Percentiles rank a stretch among this genome's conserved stretches.
Conservation (phyloP, 2,797 vertebrate genomes). For the Trichosurus vulpecula region DNA sequence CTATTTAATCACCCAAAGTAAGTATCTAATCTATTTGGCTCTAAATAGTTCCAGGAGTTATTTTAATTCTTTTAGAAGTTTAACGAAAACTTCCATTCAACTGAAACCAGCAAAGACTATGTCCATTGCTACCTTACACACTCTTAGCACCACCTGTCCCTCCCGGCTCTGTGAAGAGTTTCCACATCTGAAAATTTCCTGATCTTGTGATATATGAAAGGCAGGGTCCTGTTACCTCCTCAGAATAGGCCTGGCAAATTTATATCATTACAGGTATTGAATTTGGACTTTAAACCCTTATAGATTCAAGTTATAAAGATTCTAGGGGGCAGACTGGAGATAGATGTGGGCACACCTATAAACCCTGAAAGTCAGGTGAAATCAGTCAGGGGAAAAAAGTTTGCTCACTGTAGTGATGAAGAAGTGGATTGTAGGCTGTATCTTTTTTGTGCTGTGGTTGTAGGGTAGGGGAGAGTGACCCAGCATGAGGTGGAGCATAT, state of each 20-base stretch:
- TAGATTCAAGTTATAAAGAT: background rate
- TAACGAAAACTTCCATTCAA: background rate
- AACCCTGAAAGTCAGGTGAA: background rate
- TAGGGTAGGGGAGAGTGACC: background rate
- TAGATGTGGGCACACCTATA: background rate
- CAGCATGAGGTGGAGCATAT: background rate
- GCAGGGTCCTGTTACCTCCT: background rate
- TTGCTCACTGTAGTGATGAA: background rate
- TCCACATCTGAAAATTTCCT: background rate
- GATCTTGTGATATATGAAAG: background rate
- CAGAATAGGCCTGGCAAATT: background rate
- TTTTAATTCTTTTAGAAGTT: constrained; percentile 24
- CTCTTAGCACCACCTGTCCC: background rate
- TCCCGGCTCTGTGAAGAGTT: background rate
- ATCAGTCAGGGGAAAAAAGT: background rate
- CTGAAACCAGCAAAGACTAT: background rate
- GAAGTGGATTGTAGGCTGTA: background rate
- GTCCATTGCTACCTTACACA: background rate
- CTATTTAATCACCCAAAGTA: constrained; percentile 1
- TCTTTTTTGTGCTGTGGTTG: background rate
- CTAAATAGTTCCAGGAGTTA: constrained; percentile 34
- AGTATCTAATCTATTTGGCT: constrained; percentile 23
- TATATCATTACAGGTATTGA: background rate
- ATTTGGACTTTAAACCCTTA: background rate
- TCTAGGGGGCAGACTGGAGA: background rate